Percentiles rank a stretch among this genome's conserved stretches.
Evolutionary conservation across 2,113 vertebrate species (phyloP).

Genomic region (Holacanthus passer): DNA sequence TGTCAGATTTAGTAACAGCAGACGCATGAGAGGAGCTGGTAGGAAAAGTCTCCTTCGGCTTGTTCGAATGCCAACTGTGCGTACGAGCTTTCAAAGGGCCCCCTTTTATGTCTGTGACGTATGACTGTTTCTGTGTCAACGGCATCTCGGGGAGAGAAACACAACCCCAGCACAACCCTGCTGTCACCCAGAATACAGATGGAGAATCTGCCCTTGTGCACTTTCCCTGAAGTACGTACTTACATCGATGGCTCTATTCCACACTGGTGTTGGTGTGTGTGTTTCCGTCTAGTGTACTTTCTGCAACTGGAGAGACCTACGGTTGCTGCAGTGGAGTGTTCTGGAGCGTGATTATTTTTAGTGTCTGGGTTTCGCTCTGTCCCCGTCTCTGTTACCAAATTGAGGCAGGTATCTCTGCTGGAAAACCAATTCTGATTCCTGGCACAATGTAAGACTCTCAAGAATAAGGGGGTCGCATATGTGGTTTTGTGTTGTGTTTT

Average conservation of each 20-base stretch:
- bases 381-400: slow-evolving; percentile 40
- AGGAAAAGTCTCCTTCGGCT: slow-evolving; percentile 64
- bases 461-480: neutral
- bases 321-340: slow-evolving; percentile 48
- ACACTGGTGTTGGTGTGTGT: slow-evolving; percentile 49
- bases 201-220: slow-evolving; percentile 77
- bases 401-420: slow-evolving; percentile 37
- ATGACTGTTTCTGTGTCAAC: slow-evolving; percentile 65
- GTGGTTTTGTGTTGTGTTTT: slow-evolving; percentile 24
- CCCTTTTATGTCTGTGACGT: slow-evolving; percentile 69
- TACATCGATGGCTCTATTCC: slow-evolving; percentile 70
- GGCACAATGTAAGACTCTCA: slow-evolving; percentile 17
- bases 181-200: slow-evolving; percentile 78
- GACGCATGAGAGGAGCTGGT: slow-evolving; percentile 60
- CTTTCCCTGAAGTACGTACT: slow-evolving; percentile 74
- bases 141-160: slow-evolving; percentile 65
- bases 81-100: slow-evolving; percentile 59
- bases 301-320: slow-evolving; percentile 46
- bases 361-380: slow-evolving; percentile 46
- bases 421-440: slow-evolving; percentile 44
- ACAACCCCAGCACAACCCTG: slow-evolving; percentile 55
- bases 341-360: slow-evolving; percentile 73
- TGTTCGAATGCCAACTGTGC: slow-evolving; percentile 66
- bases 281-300: slow-evolving; percentile 48
- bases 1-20: slow-evolving; percentile 79